Evolutionary conservation across 2,113 vertebrate species (phyloP).

Genomic region (Coptodon bakossiorum): DNA sequence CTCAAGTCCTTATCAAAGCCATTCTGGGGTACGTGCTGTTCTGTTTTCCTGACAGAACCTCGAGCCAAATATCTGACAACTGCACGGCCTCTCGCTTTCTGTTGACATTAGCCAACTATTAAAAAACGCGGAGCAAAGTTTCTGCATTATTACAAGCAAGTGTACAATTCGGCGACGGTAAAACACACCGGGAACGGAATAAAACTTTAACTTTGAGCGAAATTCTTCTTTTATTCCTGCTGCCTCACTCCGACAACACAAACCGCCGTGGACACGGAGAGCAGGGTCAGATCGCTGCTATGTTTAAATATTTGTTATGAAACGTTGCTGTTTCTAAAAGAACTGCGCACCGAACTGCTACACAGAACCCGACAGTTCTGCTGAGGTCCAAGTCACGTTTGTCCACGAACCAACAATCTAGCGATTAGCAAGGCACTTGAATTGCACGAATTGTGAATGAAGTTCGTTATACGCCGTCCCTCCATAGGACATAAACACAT

Average conservation of each 20-base stretch:
- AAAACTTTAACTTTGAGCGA: neutral
- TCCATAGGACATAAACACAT: neutral
- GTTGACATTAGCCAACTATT: accelerated
- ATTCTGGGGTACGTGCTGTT: neutral
- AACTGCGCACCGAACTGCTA: neutral
- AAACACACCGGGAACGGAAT: neutral
- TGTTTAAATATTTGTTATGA: neutral
- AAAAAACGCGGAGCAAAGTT: accelerated
- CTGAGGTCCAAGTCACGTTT: neutral
- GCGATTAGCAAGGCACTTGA: neutral
- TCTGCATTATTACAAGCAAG: accelerated
- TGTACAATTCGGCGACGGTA: conserved; percentile 1
- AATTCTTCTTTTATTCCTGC: neutral
- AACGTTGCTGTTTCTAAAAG: neutral
- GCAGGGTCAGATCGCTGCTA: neutral
- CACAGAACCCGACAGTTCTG: neutral
- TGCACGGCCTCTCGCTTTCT: neutral
- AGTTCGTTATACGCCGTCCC: neutral
- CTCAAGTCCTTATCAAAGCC: neutral
- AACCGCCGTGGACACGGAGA: neutral
- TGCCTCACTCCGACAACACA: neutral
- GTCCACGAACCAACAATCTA: neutral
- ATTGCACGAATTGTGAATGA: neutral
- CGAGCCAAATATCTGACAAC: neutral
- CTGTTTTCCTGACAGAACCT: neutral